A percentile compares a stretch with the other conserved stretches of the same genome.
Evolutionary conservation across 2,888 invertebrate genomes (phyloP).

Genomic region (Hydrotaea diabolus): DNA sequence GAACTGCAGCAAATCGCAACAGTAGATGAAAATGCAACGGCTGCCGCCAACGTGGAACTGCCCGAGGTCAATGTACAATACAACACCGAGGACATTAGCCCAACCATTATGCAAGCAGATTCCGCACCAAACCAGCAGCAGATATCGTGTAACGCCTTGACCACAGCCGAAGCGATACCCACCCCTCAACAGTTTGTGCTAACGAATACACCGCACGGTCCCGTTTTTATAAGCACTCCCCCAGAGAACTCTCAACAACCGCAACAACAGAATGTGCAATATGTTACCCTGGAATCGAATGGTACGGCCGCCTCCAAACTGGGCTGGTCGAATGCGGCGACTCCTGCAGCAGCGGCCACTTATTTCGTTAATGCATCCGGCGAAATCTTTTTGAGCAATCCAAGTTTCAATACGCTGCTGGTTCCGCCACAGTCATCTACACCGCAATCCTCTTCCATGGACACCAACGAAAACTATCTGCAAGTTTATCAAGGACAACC

Average conservation of each 20-base stretch:
- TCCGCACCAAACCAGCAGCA: neutral
- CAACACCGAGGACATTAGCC: neutral
- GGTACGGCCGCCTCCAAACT: neutral
- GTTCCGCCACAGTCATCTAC: slow-evolving; percentile 31
- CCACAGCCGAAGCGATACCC: neutral
- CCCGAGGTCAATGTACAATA: neutral
- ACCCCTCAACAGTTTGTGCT: slow-evolving; percentile 47
- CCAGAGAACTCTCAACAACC: neutral
- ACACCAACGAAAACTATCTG: slow-evolving; percentile 36
- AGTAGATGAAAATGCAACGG: neutral
- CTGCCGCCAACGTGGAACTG: neutral
- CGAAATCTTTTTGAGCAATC: slow-evolving; percentile 48
- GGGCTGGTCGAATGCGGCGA: neutral
- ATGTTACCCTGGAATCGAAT: slow-evolving; percentile 50
- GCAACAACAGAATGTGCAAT: slow-evolving; percentile 51
- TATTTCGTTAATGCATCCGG: slow-evolving; percentile 59
- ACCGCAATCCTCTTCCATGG: neutral
- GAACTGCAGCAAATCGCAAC: neutral
- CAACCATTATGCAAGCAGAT: neutral
- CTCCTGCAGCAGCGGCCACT: slow-evolving; percentile 46
- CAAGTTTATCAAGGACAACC: slow-evolving; percentile 22
- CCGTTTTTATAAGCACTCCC: slow-evolving; percentile 53
- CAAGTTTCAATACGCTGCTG: slow-evolving; percentile 45
- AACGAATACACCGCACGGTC: slow-evolving; percentile 54
- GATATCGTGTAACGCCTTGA: neutral